Percentiles rank a stretch among this genome's conserved stretches.
phyloP scores from a whole-genome alignment of 2,113 vertebrate species.

The Ginglymostoma cirratum region DNA sequence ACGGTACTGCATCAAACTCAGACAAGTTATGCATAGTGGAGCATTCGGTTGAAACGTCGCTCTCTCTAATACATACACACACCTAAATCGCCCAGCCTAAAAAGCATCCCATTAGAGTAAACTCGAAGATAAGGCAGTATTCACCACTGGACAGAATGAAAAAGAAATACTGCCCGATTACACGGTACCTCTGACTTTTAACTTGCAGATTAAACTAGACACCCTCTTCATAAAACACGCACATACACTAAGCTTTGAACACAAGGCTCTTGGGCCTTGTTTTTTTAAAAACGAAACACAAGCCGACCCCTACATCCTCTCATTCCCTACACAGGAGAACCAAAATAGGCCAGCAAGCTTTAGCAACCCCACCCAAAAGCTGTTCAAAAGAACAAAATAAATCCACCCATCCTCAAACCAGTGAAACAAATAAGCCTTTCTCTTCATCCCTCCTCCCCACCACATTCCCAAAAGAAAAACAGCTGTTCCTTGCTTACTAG shows the following conservation, averaged over 20 bases:
- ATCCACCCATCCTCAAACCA: conserved; percentile 30
- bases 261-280: neutral
- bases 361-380: conserved; percentile 44
- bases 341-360: conserved; percentile 41
- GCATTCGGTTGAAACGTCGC: neutral
- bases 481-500: neutral
- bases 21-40: neutral
- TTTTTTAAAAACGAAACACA: conserved; percentile 13
- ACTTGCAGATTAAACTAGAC: neutral
- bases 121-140: neutral
- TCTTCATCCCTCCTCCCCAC: too few relatives aligned
- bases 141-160: neutral
- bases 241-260: neutral
- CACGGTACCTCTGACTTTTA: conserved; percentile 23
- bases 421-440: neutral
- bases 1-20: conserved; percentile 18
- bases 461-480: neutral
- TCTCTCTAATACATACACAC: too few relatives aligned
- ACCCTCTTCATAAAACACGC: too few relatives aligned
- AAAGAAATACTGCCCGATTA: neutral
- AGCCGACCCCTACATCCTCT: conserved; percentile 39
- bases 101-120: neutral
- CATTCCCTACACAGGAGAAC: conserved; percentile 39
- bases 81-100: neutral
- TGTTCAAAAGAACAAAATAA: conserved; percentile 34